Base-by-base conservation (phyloP, 2,888 invertebrate species). In the Pristionchus exspectatus region DNA sequence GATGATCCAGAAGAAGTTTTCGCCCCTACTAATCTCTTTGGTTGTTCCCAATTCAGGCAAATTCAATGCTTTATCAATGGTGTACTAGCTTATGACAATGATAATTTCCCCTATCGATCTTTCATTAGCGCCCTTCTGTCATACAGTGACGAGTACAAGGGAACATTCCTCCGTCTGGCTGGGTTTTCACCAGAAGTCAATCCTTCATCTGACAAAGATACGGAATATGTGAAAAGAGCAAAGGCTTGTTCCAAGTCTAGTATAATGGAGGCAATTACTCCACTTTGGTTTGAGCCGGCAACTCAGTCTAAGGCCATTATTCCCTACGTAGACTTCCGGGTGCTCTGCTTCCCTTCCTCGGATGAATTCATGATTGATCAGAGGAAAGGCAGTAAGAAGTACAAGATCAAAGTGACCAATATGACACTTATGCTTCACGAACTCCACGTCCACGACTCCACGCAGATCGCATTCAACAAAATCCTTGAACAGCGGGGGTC, bases 331-430 rank as follows among this genome's bases (percentile, higher is more conserved):
- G 81, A 81, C 30, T n/a, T 81, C 24, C 81, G 81, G 0, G 38
- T 81, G 12, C 81, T 81, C 18, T 44, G 38, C 30, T 81, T 81
- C 44, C 81, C 81, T n/a, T 81, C 81, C 18, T 24, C 38, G 18
- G 81, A 81, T 81, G 81, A 81, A 44, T 81, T 81, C 50, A 44
- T 81, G 81, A n/a, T 81, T 21, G 81, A 81, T 81, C 21, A 44
- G 18, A 21, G 81, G 18, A 81, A 81, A 21, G 81, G 81, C 0
- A 27, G 2, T 10, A 81, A 81, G 44, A 81, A 81, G n/a, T 81
- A 81, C 30, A 38, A 44, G n/a, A 21, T 81, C 21, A 44, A 81
- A n/a, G n/a, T 81, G 2, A 24, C 24, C 21, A 44, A 44, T 12
- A 81, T 81, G 81, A 81, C 44, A 44, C 81, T 81, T 4, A 44